Evolutionary conservation across 2,113 vertebrate genomes (phyloP), one percentile per base, ranked within the genome.

Genomic region (Micronisus gabar): DNA sequence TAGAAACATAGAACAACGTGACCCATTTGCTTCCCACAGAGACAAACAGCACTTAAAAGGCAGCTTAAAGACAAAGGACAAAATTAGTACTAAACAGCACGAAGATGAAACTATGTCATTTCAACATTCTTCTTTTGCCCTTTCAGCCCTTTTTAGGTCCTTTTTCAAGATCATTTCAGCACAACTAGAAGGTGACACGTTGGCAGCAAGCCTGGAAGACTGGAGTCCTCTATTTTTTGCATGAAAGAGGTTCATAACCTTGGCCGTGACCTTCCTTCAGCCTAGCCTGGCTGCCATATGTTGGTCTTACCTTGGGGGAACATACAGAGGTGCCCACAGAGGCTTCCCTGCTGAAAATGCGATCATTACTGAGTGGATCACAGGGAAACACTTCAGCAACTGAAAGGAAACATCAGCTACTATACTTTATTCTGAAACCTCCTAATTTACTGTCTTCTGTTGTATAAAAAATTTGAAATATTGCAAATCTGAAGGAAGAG

Each of bases 21-120:
- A 97, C 93, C 95, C 94, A 90, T 95, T 97, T 97, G 97, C 90
- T 96, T 96, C 95, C 94, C 93, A 96, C 93, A 92, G 95, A 90
- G 93, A 94, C 91, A 96, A 95, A 93, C 74, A 96, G 91, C 86
- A 85, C 86, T 96, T 94, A 94, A 93, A 97, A 97, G 89, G 91
- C 84, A 91, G 94, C 96, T 97, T 96, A 96, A 96, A 97, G 94
- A 96, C 95, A 96, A 97, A 97, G 81, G 93, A 95, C 81, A 84
- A 96, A 96, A 96, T 94, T 97, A 97, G 94, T 73, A 88, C 63
- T 88, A 52, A 95, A 97, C 90, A 83, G 74, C 85, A 92, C 2
- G 14, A 85, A 94, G 87, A 96, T 52, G 84, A 91, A 96, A 86
- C 78, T 88, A 61, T 92, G 93, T 82, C 74, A 88, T 85, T 95